phyloP scores from a whole-genome alignment of 2,113 vertebrate genomes.

The Cisticola juncidis region DNA sequence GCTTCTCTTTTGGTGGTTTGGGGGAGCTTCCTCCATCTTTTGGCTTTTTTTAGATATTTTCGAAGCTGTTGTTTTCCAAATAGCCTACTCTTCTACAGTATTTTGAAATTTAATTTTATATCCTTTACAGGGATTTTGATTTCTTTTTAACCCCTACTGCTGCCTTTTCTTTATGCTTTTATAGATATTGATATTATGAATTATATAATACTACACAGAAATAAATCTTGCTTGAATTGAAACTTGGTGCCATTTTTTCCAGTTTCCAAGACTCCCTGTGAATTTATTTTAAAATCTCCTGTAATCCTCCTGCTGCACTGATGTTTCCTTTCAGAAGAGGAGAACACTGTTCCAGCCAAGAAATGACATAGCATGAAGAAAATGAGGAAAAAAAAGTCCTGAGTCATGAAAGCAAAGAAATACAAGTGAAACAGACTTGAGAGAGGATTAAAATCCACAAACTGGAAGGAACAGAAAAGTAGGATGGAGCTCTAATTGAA shows the following conservation, averaged over 20 bases:
- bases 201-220: neutral
- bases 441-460: neutral
- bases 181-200: neutral
- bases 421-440: neutral
- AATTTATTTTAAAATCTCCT: constrained; percentile 20
- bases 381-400: neutral
- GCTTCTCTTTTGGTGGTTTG: neutral
- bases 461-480: neutral
- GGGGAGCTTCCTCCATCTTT: neutral
- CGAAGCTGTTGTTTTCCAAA: neutral
- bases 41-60: neutral
- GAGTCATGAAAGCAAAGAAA: constrained; percentile 44
- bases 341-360: constrained; percentile 12
- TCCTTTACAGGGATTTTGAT: neutral
- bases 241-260: neutral
- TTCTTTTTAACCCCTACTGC: neutral
- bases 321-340: constrained; percentile 35
- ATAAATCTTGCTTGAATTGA: neutral
- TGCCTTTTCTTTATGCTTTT: neutral
- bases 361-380: neutral
- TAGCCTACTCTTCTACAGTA: neutral
- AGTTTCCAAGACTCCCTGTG: neutral
- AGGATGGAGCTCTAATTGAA: constrained; percentile 32
- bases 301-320: neutral
- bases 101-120: constrained; percentile 22